These are phyloP conservation scores for Pyrgilauda ruficollis DNA, from an alignment of 2,113 vertebrate genomes.

Conservation along the genomic window DNA sequence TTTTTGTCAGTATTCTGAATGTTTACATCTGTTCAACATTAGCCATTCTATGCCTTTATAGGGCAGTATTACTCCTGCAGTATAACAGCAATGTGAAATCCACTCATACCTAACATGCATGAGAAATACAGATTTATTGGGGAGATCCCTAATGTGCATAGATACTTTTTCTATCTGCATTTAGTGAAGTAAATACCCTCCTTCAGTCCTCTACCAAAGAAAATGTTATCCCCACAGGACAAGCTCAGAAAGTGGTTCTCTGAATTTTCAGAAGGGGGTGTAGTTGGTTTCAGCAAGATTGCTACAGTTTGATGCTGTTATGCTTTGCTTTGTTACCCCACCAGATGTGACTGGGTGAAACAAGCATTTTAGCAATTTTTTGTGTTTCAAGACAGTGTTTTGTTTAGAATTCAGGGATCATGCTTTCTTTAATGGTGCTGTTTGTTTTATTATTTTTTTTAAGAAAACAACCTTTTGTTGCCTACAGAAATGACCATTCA, in stretches of 20 bases:
- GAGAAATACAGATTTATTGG: slow-evolving; percentile 59
- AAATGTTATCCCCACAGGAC: slow-evolving; percentile 75
- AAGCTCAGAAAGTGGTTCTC: slow-evolving; percentile 73
- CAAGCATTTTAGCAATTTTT: slow-evolving; percentile 66
- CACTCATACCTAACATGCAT: slow-evolving; percentile 63
- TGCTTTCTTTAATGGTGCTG: slow-evolving; percentile 86
- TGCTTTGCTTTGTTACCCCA: slow-evolving; percentile 73
- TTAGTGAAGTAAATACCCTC: slow-evolving; percentile 72
- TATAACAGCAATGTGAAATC: slow-evolving; percentile 77
- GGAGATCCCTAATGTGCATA: slow-evolving; percentile 52
- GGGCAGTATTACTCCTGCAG: slow-evolving; percentile 74
- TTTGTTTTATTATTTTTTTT: slow-evolving; percentile 68
- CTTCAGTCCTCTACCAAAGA: slow-evolving; percentile 86
- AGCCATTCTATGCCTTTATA: slow-evolving; percentile 78
- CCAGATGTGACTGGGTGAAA: slow-evolving; percentile 69
- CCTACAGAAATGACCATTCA: slow-evolving; percentile 77
- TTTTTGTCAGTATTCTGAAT: slow-evolving; percentile 80
- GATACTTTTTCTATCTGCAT: slow-evolving; percentile 64
- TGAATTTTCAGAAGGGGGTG: slow-evolving; percentile 75
- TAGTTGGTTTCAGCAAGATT: slow-evolving; percentile 67
- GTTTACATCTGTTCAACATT: slow-evolving; percentile 83
- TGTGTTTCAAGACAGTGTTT: slow-evolving; percentile 74
- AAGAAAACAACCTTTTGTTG: slow-evolving; percentile 73
- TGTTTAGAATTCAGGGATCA: slow-evolving; percentile 87
- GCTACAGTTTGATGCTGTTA: slow-evolving; percentile 68